Percentiles rank a stretch among this genome's conserved stretches.
Evolutionary conservation across 2,797 vertebrate genomes (phyloP).

Genomic region (Ceyx erithaca): DNA sequence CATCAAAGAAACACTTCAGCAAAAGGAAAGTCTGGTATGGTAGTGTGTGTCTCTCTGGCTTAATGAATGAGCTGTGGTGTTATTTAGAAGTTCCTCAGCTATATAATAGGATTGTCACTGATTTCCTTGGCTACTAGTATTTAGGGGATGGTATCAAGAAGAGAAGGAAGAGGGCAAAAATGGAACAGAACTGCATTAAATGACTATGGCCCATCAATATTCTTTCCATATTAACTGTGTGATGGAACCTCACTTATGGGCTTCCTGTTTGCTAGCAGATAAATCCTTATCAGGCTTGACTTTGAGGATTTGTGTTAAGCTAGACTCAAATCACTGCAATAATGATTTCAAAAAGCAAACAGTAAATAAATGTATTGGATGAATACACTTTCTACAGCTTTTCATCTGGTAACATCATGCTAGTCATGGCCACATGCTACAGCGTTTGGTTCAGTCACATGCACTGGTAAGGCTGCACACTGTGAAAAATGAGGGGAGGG

Average conservation of each 20-base stretch:
- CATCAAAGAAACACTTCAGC: neutral
- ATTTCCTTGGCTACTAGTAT: neutral
- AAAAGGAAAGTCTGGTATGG: neutral
- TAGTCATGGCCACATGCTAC: neutral
- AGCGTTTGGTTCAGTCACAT: fast-evolving
- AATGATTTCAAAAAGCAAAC: neutral
- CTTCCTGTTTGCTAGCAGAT: neutral
- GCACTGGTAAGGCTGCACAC: fast-evolving
- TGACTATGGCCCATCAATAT: neutral
- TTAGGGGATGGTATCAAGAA: neutral
- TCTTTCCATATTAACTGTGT: neutral
- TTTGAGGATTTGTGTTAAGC: neutral
- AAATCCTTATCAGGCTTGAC: neutral
- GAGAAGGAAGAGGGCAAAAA: neutral
- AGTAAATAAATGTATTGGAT: neutral
- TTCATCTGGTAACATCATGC: neutral
- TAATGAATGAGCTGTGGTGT: neutral
- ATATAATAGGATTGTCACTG: neutral
- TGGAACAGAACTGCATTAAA: neutral
- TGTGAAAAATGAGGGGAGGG: neutral
- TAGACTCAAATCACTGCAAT: neutral
- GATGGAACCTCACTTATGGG: neutral
- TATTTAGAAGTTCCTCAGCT: neutral
- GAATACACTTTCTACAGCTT: neutral
- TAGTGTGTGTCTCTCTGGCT: neutral